phyloP scores from a whole-genome alignment of 2,113 vertebrate species.

The Myodes glareolus region DNA sequence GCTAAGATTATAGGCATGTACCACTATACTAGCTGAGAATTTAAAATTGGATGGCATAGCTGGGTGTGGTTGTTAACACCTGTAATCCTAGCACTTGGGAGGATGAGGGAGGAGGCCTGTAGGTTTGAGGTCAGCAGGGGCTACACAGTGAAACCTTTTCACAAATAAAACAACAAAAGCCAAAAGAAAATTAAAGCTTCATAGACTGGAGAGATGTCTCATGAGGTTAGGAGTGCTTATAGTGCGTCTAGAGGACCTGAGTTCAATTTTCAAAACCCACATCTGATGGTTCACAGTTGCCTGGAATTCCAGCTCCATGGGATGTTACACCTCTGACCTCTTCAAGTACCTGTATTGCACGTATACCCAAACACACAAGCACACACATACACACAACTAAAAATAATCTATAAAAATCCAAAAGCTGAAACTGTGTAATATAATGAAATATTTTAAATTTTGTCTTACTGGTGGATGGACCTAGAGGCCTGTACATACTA shows the following conservation, averaged over 20 bases:
- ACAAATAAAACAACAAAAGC: not conserved
- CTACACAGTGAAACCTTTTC: not conserved
- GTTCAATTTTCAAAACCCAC: not conserved
- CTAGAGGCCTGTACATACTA: not conserved
- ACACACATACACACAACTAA: not conserved
- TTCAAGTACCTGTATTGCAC: not conserved
- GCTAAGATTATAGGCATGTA: not conserved
- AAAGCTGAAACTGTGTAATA: not conserved
- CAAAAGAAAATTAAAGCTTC: not conserved
- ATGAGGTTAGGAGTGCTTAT: not conserved
- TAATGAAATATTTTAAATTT: not conserved
- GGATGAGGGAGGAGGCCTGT: too few species aligned
- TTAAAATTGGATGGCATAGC: not conserved
- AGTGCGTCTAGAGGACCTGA: not conserved
- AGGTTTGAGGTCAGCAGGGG: not conserved
- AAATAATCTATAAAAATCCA: not conserved
- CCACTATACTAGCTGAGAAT: not conserved
- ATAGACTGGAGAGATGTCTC: not conserved
- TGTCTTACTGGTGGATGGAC: not conserved
- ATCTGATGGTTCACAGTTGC: not conserved
- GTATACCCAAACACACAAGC: not conserved
- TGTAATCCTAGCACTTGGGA: not conserved
- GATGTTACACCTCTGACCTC: not conserved
- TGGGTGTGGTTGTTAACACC: not conserved
- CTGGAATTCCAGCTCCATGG: not conserved